Evolutionary conservation across 2,113 vertebrate genomes (phyloP).

Genomic region (Sylvilagus bachmani): DNA sequence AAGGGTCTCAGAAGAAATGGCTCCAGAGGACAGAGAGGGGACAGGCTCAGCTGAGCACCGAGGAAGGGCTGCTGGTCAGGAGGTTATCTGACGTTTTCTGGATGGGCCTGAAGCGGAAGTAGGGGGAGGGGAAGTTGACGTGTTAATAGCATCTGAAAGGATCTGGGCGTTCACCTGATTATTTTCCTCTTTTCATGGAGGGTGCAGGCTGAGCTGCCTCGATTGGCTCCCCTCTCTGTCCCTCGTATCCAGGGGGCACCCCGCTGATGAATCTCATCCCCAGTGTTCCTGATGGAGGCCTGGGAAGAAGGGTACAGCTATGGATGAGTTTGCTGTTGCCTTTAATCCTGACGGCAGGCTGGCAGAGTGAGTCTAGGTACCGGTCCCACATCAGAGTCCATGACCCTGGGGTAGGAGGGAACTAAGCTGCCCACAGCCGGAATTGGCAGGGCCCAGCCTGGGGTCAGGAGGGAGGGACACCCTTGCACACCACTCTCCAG

Average conservation of each 20-base stretch:
- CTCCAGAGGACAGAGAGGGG: not conserved
- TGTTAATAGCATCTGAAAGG: not conserved
- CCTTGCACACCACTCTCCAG: not conserved
- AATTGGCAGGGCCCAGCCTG: not conserved
- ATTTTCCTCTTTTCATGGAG: not conserved
- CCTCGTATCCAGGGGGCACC: not conserved
- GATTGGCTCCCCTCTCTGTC: not conserved
- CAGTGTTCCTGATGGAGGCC: not conserved
- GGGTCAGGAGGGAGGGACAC: not conserved
- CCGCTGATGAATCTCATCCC: not conserved
- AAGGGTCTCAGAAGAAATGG: not conserved
- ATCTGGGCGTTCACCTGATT: not conserved
- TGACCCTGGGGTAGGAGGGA: not conserved
- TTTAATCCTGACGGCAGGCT: not conserved
- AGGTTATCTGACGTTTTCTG: not conserved
- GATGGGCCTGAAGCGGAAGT: not conserved
- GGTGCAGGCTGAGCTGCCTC: not conserved
- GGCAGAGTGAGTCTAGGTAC: not conserved
- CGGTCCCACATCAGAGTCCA: not conserved
- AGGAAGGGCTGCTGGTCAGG: not conserved
- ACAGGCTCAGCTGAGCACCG: not conserved
- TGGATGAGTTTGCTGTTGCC: too few relatives aligned
- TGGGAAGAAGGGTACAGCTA: not conserved
- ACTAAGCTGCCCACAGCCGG: not conserved
- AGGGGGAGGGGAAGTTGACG: accelerated